Base-by-base conservation (phyloP, 2,888 invertebrate genomes). In the Gerris lacustris region DNA sequence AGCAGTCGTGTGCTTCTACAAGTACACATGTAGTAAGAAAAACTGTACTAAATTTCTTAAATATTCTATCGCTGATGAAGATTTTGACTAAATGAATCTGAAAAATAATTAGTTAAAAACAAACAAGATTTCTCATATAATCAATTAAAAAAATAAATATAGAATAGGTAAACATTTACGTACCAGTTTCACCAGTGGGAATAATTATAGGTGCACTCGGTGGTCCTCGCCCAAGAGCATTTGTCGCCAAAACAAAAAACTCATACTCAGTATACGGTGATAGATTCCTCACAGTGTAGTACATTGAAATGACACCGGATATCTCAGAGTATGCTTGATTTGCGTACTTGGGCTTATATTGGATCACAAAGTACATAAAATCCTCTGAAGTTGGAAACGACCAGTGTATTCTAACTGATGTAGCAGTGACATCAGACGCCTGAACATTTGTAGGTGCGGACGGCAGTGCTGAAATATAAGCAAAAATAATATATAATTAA, bases 181-280 rank as follows among this genome's bases (percentile, higher is more conserved):
- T 87, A 97, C 96, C 94, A 85, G 95, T 92, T 87, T 96, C 96
- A 79, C 94, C 96, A 44, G 98, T 99, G 75, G 95, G 96, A 78
- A 95, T 91, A 79, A 92, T 89, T 66, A 91, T 91, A 0, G 96
- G 90, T 43, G 88, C 84, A 75, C 96, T 96, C 5, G 94, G 90
- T 62, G 90, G 89, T 62, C 98, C 96, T 73, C 94, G 85, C 66
- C 98, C 98, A 76, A 96, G 92, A 81, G 89, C 90, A 84, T 96
- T 98, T 70, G 94, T 94, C 44, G 96, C 96, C 76, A 94, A 91
- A 76, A 98, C 94, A 80, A 90, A 92, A 85, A 98, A 92, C 82
- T 96, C 95, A 82, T 98, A 98, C 80, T 93, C 93, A 6, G 96
- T 96, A 82, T 94, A 96, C 0, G 97, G 95, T 74, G 93, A 92